These are phyloP conservation scores for Patella pellucida DNA, from an alignment of 2,888 invertebrate genomes.

Conservation along the genomic window DNA sequence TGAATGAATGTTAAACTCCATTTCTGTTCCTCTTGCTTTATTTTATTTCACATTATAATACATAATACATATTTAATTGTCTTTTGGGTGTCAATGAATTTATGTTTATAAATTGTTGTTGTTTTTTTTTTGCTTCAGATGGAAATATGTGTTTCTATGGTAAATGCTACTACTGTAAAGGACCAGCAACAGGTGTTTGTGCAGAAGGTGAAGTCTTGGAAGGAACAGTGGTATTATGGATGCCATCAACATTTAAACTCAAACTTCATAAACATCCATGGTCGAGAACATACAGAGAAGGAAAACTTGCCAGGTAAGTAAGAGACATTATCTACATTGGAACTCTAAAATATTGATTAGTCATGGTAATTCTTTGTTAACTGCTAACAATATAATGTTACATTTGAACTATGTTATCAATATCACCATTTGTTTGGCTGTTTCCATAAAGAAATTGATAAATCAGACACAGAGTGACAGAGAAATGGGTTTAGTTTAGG, in stretches of 20 bases:
- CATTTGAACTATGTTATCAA: too few species aligned
- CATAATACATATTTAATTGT: conserved; percentile 19
- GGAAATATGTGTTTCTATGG: conserved; percentile 87
- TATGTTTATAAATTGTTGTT: background rate
- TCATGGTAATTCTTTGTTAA: too few species aligned
- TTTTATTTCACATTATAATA: background rate
- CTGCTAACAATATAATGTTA: too few species aligned
- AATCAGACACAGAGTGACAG: too few species aligned
- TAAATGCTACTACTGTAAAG: conserved; percentile 88
- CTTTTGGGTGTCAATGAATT: background rate
- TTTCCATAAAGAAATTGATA: too few species aligned
- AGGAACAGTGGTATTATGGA: conserved; percentile 87
- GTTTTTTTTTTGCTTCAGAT: conserved; percentile 67
- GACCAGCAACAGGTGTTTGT: conserved; percentile 85
- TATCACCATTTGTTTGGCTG: too few species aligned
- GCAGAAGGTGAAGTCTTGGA: conserved; percentile 78
- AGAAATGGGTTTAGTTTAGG: too few species aligned
- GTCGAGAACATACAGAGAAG: conserved; percentile 87
- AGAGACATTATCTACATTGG: background rate
- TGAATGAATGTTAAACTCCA: too few species aligned
- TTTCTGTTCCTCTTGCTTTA: too few species aligned
- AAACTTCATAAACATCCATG: conserved; percentile 84
- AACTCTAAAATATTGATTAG: too few species aligned
- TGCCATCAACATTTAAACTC: conserved; percentile 78
- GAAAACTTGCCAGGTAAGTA: conserved; percentile 76